Conservation (phyloP, 2,797 vertebrate species). For the Phrynocephalus guinanensis region DNA sequence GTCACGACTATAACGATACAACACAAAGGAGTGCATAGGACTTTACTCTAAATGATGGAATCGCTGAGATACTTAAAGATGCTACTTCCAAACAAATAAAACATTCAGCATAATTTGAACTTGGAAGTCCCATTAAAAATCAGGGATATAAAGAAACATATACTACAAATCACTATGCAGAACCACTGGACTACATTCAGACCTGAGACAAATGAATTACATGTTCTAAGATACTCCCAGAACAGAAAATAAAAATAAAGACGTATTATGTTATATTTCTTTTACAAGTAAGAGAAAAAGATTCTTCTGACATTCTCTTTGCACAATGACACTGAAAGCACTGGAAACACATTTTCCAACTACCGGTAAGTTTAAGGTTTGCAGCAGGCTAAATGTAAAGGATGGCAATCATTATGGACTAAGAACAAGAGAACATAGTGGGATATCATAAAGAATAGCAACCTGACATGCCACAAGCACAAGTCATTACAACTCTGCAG, state of each 20-base stretch:
- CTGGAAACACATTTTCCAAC: neutral
- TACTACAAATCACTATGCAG: neutral
- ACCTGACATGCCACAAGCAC: neutral
- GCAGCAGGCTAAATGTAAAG: neutral
- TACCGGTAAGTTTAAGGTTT: neutral
- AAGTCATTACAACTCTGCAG: neutral
- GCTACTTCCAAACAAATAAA: neutral
- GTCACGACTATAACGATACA: too few species aligned
- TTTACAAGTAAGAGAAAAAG: neutral
- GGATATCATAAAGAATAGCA: neutral
- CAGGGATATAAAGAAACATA: neutral
- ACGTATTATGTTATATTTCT: neutral
- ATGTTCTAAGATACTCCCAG: neutral
- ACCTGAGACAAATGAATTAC: neutral
- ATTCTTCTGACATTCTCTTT: neutral
- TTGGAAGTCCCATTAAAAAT: neutral
- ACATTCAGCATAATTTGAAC: neutral
- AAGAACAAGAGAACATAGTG: neutral
- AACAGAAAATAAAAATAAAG: neutral
- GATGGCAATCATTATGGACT: neutral
- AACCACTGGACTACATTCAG: neutral
- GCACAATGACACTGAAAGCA: neutral
- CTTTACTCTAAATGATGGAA: neutral
- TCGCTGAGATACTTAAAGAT: neutral
- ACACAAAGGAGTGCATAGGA: neutral